Evolutionary conservation across 2,113 vertebrate genomes (phyloP).

Genomic region (Colistium nudipinnis): DNA sequence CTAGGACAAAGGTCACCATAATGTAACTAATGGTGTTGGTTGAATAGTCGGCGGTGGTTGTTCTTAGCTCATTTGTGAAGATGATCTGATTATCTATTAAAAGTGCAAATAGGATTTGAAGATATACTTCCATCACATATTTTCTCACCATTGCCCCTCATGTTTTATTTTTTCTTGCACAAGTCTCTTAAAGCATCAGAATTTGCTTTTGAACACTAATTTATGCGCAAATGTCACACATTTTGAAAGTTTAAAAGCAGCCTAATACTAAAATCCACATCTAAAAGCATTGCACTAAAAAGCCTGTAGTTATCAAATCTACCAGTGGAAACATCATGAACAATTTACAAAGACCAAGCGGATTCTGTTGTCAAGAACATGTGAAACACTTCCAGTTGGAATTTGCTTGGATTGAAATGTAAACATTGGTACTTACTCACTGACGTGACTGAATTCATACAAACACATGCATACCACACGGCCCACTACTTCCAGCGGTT

Average conservation of each 20-base stretch:
- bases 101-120: slow-evolving; percentile 25
- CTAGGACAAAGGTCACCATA: neutral
- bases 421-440: slow-evolving; percentile 20
- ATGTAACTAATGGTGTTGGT: neutral
- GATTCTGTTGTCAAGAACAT: no score
- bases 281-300: slow-evolving; percentile 12
- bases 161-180: neutral
- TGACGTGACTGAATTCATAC: slow-evolving; percentile 8
- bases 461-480: neutral
- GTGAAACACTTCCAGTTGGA: neutral
- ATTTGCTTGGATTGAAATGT: slow-evolving; percentile 2
- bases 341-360: neutral
- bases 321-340: slow-evolving; percentile 1
- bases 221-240: neutral
- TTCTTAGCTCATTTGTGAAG: neutral
- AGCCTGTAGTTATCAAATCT: neutral
- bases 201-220: slow-evolving; percentile 15
- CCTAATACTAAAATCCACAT: neutral
- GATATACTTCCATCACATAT: neutral
- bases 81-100: neutral
- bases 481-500: slow-evolving; percentile 20
- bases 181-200: neutral
- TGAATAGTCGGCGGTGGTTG: neutral
- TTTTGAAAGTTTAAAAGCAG: neutral
- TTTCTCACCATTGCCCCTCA: slow-evolving; percentile 1